A percentile compares a stretch with the other conserved stretches of the same genome.
These are phyloP conservation scores for Diadromus collaris DNA, from an alignment of 2,888 invertebrate genomes.

Conservation along the genomic window DNA sequence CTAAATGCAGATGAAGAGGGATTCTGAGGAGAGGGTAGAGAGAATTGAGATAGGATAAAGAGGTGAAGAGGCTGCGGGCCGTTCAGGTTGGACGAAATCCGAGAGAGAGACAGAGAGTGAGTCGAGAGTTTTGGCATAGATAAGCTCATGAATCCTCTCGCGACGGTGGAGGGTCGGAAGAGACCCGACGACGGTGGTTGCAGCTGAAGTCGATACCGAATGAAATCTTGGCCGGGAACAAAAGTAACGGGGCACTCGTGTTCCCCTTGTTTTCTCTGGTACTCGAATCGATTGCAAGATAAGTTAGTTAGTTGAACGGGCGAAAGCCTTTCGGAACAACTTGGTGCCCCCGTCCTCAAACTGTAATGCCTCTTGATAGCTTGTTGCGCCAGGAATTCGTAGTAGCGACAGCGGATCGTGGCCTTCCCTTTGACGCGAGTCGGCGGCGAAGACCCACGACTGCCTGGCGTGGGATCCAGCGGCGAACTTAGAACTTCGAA, in stretches of 20 bases:
- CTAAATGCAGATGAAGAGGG: conserved; percentile 50
- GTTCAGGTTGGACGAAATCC: neutral
- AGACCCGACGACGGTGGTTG: neutral
- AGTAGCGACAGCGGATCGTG: neutral
- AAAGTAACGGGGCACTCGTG: neutral
- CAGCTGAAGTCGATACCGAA: neutral
- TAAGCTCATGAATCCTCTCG: conserved; percentile 22
- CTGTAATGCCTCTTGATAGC: conserved; percentile 4
- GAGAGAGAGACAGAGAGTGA: no score
- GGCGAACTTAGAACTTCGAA: conserved; percentile 2
- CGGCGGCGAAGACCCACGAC: conserved; percentile 5
- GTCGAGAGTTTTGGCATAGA: conserved; percentile 13
- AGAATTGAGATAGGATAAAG: neutral
- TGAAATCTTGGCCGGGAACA: neutral
- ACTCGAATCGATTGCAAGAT: neutral
- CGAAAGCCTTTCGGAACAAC: neutral
- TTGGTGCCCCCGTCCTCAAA: neutral
- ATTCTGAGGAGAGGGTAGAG: neutral
- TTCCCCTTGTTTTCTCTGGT: neutral
- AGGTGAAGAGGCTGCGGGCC: neutral
- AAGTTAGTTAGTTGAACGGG: neutral
- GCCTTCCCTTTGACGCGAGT: neutral
- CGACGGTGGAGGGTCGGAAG: neutral
- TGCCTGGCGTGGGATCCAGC: neutral
- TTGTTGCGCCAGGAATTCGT: conserved; percentile 2